Percentiles rank a stretch among this genome's conserved stretches.
phyloP scores from a whole-genome alignment of 1,140 invertebrate genomes.

The Pseudachorutes palmiensis region DNA sequence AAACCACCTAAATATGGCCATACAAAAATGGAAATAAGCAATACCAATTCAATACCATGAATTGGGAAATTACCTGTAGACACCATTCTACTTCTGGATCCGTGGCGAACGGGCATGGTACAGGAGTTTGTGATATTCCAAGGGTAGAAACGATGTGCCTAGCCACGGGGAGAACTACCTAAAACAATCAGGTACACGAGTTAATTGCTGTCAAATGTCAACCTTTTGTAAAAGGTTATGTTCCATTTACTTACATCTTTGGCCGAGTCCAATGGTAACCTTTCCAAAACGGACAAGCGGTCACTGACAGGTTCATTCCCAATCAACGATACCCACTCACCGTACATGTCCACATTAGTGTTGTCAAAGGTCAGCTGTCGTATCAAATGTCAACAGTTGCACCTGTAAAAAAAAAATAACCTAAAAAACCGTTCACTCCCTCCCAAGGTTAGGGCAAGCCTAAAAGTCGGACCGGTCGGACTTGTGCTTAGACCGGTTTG shows the following conservation, averaged over 20 bases:
- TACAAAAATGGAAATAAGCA: neutral
- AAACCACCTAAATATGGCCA: conserved; percentile 59
- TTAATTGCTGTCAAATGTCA: too few species aligned
- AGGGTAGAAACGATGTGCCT: conserved; percentile 35
- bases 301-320: conserved; percentile 12
- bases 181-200: too few species aligned
- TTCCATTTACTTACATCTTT: too few species aligned
- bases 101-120: conserved; percentile 40
- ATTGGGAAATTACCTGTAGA: conserved; percentile 46
- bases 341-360: too few species aligned
- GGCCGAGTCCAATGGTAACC: conserved; percentile 34
- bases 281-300: conserved; percentile 33
- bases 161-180: conserved; percentile 38
- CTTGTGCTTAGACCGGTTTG: too few species aligned
- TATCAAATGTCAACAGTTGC: too few species aligned
- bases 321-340: conserved; percentile 29
- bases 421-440: too few species aligned
- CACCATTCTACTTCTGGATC: conserved; percentile 50
- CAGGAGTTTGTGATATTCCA: conserved; percentile 35
- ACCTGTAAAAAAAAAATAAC: too few species aligned
- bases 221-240: too few species aligned
- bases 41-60: neutral
- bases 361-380: too few species aligned
- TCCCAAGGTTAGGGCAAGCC: too few species aligned
- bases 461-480: too few species aligned